Conservation (phyloP, 2,113 vertebrate species). For the Stigmatopora nigra region DNA sequence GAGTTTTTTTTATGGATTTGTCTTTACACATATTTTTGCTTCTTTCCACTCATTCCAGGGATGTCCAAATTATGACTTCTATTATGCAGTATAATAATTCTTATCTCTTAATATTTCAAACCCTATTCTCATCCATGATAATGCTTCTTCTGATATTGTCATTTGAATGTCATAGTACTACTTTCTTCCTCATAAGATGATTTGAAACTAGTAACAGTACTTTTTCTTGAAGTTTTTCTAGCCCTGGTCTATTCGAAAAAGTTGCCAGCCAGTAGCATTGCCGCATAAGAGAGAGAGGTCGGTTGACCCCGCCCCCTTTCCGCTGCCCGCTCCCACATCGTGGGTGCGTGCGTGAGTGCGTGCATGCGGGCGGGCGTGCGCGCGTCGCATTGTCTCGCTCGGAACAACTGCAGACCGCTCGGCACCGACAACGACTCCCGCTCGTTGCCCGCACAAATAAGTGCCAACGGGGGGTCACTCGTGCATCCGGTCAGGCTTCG, state of each 20-base stretch:
- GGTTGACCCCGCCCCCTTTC: conserved; percentile 58
- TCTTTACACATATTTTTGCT: conserved; percentile 11
- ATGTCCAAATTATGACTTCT: too few species aligned
- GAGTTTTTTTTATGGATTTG: conserved; percentile 11
- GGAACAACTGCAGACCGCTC: conserved; percentile 27
- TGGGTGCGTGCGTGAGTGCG: too few species aligned
- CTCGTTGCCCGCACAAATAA: conserved; percentile 7
- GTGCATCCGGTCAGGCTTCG: neutral
- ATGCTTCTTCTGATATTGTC: too few species aligned
- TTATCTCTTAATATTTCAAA: too few species aligned
- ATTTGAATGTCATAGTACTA: too few species aligned
- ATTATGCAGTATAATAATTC: too few species aligned
- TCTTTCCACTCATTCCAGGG: neutral
- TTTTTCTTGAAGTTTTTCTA: too few species aligned
- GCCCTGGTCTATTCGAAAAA: conserved; percentile 62
- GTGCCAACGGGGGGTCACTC: conserved; percentile 14
- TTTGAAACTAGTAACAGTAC: too few species aligned
- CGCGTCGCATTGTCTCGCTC: conserved; percentile 52
- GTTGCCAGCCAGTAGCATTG: conserved; percentile 58
- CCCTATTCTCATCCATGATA: too few species aligned
- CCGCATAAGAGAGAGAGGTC: neutral
- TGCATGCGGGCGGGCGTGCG: neutral
- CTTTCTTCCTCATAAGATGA: too few species aligned
- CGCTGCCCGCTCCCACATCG: conserved; percentile 36
- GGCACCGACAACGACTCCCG: conserved; percentile 4